phyloP scores from a whole-genome alignment of 2,113 vertebrate genomes.

The Apteryx owenii region DNA sequence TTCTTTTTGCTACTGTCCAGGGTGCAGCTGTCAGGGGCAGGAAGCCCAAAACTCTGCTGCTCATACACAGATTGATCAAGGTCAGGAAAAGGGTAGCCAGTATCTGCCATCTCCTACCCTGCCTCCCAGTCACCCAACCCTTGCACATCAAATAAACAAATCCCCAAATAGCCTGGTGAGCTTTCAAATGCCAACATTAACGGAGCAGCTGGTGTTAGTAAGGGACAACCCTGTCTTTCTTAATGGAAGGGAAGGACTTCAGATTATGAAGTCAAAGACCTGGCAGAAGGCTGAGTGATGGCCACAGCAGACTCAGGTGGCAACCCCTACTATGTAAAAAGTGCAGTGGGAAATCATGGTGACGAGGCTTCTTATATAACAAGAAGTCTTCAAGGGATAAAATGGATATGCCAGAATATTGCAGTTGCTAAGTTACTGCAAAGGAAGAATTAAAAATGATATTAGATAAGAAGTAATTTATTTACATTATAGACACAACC shows the following conservation, averaged over 20 bases:
- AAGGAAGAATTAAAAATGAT: background rate
- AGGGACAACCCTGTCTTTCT: background rate
- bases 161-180: background rate
- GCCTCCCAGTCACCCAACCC: background rate
- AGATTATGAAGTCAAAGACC: background rate
- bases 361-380: background rate
- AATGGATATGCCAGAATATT: background rate
- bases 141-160: background rate
- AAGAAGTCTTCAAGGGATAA: background rate
- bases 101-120: conserved; percentile 3
- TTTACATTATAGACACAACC: background rate
- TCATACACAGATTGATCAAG: background rate
- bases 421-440: background rate
- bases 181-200: background rate
- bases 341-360: no score
- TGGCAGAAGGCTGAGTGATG: background rate
- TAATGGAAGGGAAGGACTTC: background rate
- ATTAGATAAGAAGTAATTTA: background rate
- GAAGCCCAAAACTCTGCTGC: conserved; percentile 25
- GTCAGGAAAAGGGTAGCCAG: conserved; percentile 18
- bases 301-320: background rate
- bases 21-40: conserved; percentile 52
- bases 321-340: background rate
- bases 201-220: background rate
- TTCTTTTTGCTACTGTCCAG: conserved; percentile 50